Conservation (phyloP, 2,888 invertebrate species). For the Theristus sp. region DNA sequence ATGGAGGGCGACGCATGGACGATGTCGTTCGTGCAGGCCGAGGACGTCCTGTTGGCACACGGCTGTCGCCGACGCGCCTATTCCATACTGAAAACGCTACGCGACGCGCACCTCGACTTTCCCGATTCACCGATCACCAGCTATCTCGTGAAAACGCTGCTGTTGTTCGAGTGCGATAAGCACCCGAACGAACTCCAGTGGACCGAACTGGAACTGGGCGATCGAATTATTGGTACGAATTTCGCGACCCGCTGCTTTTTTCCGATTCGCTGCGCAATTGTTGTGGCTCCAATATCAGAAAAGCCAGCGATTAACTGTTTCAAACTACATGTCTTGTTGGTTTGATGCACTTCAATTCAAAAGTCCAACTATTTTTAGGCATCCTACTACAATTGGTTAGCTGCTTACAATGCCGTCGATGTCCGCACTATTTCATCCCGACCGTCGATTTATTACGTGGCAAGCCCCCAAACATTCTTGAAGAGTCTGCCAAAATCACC, state of each 20-base stretch:
- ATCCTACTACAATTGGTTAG: constrained; percentile 82
- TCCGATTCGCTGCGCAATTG: neutral
- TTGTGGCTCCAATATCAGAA: too few species aligned
- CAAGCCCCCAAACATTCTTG: constrained; percentile 60
- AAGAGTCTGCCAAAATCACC: constrained; percentile 77
- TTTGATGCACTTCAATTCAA: too few species aligned
- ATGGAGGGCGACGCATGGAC: constrained; percentile 95
- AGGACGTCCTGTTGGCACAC: constrained; percentile 58
- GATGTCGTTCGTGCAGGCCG: constrained; percentile 69
- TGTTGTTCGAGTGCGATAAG: constrained; percentile 86
- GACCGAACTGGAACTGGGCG: constrained; percentile 74
- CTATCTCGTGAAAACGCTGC: constrained; percentile 60
- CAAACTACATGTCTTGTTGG: too few species aligned
- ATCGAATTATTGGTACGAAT: constrained; percentile 34
- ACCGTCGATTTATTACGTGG: constrained; percentile 79
- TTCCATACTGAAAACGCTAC: constrained; percentile 66
- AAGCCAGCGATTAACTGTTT: too few species aligned
- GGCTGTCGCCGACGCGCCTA: constrained; percentile 67
- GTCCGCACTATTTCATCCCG: constrained; percentile 84
- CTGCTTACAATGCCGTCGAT: constrained; percentile 79
- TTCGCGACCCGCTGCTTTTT: neutral
- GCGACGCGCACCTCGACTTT: constrained; percentile 72
- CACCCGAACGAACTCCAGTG: constrained; percentile 80
- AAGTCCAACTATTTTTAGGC: too few species aligned
- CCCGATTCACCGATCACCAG: constrained; percentile 65